A percentile compares a stretch with the other conserved stretches of the same genome.
Conservation (phyloP, 2,797 vertebrate species). For the Leptodactylus fallax region DNA sequence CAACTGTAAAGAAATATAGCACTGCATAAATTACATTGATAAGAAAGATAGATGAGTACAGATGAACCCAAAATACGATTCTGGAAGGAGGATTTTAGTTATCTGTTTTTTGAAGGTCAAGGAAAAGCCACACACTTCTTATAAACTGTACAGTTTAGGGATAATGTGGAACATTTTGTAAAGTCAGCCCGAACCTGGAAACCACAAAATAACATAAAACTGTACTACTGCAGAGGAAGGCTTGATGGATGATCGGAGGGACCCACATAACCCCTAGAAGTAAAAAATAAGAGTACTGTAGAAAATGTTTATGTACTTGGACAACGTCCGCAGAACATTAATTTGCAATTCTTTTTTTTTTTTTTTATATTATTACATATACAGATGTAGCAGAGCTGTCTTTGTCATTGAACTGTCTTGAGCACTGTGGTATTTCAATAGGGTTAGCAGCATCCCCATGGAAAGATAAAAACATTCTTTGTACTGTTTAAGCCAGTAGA, state of each 20-base stretch:
- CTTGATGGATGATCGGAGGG: slow-evolving; percentile 46
- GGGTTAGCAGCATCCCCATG: background rate
- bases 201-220: slow-evolving; percentile 56
- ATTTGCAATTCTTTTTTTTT: slow-evolving; percentile 1
- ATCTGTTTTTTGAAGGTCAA: slow-evolving; percentile 26
- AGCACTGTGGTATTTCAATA: background rate
- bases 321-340: slow-evolving; percentile 22
- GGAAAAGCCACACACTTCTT: slow-evolving; percentile 35
- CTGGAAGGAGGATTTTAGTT: slow-evolving; percentile 1
- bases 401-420: background rate
- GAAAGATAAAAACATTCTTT: background rate
- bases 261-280: slow-evolving; percentile 35
- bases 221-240: slow-evolving; percentile 29
- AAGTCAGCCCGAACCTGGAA: slow-evolving; percentile 37
- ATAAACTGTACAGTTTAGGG: slow-evolving; percentile 31
- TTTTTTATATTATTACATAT: background rate
- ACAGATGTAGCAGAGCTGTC: background rate
- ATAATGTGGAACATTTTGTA: slow-evolving; percentile 46
- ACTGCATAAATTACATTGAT: slow-evolving; percentile 23
- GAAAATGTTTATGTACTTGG: slow-evolving; percentile 32
- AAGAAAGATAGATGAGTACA: background rate
- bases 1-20: slow-evolving; percentile 21
- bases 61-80: background rate
- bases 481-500: no score
- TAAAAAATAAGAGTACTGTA: background rate